A percentile compares a stretch with the other conserved stretches of the same genome.
Conservation (phyloP, 1,140 invertebrate species). For the Zaprionus lachaisei region DNA sequence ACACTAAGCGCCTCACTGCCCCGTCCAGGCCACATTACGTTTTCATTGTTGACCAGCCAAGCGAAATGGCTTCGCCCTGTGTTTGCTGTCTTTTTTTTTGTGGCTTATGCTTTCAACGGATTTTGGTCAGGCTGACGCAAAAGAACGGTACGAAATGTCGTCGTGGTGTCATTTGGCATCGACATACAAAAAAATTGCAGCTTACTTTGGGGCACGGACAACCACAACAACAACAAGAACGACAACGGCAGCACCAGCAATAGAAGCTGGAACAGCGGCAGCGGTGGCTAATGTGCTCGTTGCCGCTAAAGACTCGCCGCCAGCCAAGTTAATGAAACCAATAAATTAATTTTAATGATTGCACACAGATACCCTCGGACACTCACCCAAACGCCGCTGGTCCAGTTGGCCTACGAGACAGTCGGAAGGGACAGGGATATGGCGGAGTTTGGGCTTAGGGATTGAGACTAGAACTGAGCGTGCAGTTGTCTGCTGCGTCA, state of each 20-base stretch:
- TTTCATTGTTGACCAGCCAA: slow-evolving; percentile 81
- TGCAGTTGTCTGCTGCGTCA: slow-evolving; percentile 76
- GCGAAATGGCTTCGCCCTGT: slow-evolving; percentile 62
- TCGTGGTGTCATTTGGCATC: slow-evolving; percentile 74
- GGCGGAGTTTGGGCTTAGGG: neutral
- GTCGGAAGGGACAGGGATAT: neutral
- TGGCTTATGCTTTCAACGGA: slow-evolving; percentile 81
- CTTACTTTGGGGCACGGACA: slow-evolving; percentile 28
- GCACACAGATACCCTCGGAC: slow-evolving; percentile 57
- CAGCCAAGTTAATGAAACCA: slow-evolving; percentile 82
- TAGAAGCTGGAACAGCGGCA: slow-evolving; percentile 1
- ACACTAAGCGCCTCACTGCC: slow-evolving; percentile 36
- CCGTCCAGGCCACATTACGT: slow-evolving; percentile 57
- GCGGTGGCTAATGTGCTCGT: slow-evolving; percentile 69
- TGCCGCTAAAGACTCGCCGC: slow-evolving; percentile 68
- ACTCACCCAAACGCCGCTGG: slow-evolving; percentile 16
- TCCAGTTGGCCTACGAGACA: neutral
- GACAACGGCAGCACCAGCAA: neutral
- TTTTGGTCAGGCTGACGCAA: slow-evolving; percentile 64
- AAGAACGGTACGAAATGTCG: slow-evolving; percentile 71
- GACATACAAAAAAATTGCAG: slow-evolving; percentile 52
- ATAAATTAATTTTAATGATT: slow-evolving; percentile 84
- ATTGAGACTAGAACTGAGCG: slow-evolving; percentile 8
- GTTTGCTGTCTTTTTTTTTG: slow-evolving; percentile 27
- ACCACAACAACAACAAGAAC: neutral